Evolutionary conservation across 2,888 invertebrate species (phyloP).

Genomic region (Suillia variegata): DNA sequence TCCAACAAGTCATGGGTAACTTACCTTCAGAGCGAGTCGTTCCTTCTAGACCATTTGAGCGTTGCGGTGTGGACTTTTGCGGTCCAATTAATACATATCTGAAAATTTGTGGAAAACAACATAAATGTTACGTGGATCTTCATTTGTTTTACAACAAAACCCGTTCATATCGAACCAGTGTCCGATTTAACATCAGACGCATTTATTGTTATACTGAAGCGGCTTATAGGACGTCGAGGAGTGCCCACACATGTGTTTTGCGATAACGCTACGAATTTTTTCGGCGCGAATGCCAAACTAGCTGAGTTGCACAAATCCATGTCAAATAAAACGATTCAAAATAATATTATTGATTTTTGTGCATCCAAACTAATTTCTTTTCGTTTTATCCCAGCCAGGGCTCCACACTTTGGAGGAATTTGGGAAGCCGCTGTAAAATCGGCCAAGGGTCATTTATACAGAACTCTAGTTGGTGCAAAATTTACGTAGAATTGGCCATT

Average conservation of each 20-base stretch:
- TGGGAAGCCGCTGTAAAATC: constrained; percentile 3
- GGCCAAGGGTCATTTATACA: background rate
- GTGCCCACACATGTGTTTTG: constrained; percentile 10
- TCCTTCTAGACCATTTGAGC: constrained; percentile 14
- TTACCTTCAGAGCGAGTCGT: background rate
- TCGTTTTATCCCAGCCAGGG: no score
- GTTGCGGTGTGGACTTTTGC: constrained; percentile 24
- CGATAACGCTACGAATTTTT: constrained; percentile 23
- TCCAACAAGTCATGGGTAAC: background rate
- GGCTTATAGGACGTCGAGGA: constrained; percentile 16
- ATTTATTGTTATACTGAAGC: constrained; percentile 12
- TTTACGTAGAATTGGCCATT: constrained; percentile 3
- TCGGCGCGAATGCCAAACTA: constrained; percentile 11
- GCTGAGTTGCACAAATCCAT: background rate
- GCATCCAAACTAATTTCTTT: background rate
- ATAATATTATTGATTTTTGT: background rate
- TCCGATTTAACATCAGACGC: constrained; percentile 15
- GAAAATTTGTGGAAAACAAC: constrained; percentile 14
- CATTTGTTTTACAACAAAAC: constrained; percentile 7
- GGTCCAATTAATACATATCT: constrained; percentile 17
- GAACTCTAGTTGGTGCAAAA: background rate
- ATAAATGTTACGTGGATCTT: constrained; percentile 3
- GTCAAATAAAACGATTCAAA: background rate
- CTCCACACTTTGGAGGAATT: no score
- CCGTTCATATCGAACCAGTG: constrained; percentile 15